phyloP scores from a whole-genome alignment of 2,113 vertebrate genomes.

The Murina feae region DNA sequence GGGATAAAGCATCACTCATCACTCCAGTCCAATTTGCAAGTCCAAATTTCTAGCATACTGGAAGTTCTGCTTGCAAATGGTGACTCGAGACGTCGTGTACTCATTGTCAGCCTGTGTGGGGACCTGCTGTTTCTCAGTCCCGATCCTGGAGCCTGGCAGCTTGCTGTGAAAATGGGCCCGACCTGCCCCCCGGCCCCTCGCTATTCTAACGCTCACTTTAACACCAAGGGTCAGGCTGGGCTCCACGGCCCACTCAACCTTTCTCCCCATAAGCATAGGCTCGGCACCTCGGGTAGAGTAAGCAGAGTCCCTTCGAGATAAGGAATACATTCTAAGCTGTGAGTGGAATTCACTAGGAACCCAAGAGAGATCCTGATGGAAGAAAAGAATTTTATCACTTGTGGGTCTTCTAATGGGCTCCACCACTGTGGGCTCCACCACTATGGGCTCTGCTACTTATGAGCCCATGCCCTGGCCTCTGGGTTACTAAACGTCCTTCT shows the following conservation, averaged over 20 bases:
- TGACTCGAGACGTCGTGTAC: rapidly evolving
- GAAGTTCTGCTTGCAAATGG: background rate
- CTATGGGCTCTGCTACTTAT: background rate
- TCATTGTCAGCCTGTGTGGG: no score
- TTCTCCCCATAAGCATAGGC: background rate
- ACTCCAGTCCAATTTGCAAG: background rate
- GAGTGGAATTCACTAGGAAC: background rate
- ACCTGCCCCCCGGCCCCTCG: background rate
- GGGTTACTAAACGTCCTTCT: background rate
- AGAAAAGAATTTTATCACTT: background rate
- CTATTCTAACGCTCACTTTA: background rate
- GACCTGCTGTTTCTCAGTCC: background rate
- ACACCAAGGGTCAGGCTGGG: background rate
- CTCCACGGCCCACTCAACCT: background rate
- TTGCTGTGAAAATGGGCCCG: background rate
- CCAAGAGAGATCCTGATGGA: background rate
- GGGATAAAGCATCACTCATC: background rate
- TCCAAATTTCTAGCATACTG: background rate
- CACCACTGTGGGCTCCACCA: background rate
- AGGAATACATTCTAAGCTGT: background rate
- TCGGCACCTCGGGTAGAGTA: background rate
- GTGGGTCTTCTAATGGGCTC: background rate
- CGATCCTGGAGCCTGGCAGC: background rate
- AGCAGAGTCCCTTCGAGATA: background rate
- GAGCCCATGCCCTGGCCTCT: background rate